phyloP scores from a whole-genome alignment of 2,888 invertebrate genomes.

The Anagyrus pseudococci region DNA sequence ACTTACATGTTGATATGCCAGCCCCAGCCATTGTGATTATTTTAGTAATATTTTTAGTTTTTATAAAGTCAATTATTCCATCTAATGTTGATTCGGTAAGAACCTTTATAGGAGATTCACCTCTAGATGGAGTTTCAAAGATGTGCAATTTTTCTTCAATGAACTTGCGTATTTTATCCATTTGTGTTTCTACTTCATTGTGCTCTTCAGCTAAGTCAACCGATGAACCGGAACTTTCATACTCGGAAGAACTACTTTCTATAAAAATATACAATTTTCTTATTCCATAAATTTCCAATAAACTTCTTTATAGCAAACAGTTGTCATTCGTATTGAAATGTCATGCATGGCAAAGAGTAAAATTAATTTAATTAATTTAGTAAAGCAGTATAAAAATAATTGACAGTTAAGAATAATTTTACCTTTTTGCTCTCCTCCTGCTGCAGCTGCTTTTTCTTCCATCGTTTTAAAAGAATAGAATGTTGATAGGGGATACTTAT shows the following conservation, averaged over 20 bases:
- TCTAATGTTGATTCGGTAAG: slow-evolving; percentile 76
- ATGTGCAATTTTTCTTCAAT: slow-evolving; percentile 72
- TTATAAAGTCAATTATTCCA: slow-evolving; percentile 81
- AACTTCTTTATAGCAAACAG: too few species aligned
- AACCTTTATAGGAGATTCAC: slow-evolving; percentile 62
- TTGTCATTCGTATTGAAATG: too few species aligned
- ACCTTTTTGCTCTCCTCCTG: slow-evolving; percentile 10
- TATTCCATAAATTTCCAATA: background rate
- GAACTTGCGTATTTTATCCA: slow-evolving; percentile 72
- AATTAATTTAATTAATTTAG: background rate
- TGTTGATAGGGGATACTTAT: background rate
- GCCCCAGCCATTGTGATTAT: slow-evolving; percentile 95
- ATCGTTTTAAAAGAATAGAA: slow-evolving; percentile 7
- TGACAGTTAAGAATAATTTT: background rate
- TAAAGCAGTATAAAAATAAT: background rate
- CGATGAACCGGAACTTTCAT: slow-evolving; percentile 37
- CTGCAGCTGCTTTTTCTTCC: slow-evolving; percentile 23
- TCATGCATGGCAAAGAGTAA: too few species aligned
- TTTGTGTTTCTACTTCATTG: slow-evolving; percentile 63
- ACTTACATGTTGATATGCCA: slow-evolving; percentile 94
- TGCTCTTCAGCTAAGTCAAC: slow-evolving; percentile 52
- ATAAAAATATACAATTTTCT: background rate
- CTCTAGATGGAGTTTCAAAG: slow-evolving; percentile 62
- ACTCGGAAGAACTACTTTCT: slow-evolving; percentile 14
- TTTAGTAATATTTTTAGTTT: slow-evolving; percentile 78